Percentiles rank a stretch among this genome's conserved stretches.
These are phyloP conservation scores for Hemicrepidius hirtus DNA, from an alignment of 2,888 invertebrate species.

Conservation along the genomic window DNA sequence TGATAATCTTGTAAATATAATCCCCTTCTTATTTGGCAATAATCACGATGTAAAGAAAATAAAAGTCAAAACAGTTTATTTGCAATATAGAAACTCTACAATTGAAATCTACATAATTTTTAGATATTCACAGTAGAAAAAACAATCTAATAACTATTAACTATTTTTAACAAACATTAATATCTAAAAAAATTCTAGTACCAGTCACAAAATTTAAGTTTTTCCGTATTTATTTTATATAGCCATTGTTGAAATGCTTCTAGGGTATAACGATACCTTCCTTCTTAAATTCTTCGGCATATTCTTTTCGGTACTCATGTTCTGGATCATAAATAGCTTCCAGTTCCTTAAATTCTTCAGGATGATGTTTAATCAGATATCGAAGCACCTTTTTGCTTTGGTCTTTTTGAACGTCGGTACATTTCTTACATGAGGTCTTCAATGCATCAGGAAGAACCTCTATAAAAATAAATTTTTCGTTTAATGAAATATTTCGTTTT, in stretches of 20 bases:
- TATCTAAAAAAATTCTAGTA: too few relatives aligned
- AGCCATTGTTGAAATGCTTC: too few relatives aligned
- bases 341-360: slow-evolving; percentile 78
- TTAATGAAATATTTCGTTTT: too few relatives aligned
- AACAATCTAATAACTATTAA: neutral
- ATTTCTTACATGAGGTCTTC: slow-evolving; percentile 79
- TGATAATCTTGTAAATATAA: too few relatives aligned
- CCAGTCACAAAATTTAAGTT: too few relatives aligned
- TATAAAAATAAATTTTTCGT: slow-evolving; percentile 16
- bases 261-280: slow-evolving; percentile 55
- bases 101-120: neutral
- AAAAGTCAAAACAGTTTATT: neutral
- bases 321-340: slow-evolving; percentile 82
- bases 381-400: slow-evolving; percentile 80
- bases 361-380: slow-evolving; percentile 79
- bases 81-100: slow-evolving; percentile 3
- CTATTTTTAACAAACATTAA: neutral
- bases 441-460: slow-evolving; percentile 78
- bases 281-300: slow-evolving; percentile 75
- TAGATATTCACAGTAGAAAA: neutral
- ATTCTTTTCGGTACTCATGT: slow-evolving; percentile 79
- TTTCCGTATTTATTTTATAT: too few relatives aligned
- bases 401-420: slow-evolving; percentile 78
- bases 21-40: too few relatives aligned
- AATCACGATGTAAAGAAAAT: too few relatives aligned